Evolutionary conservation across 30 jellyfish, hydroid and myxozoan species (phyloP).

Genomic region (Pseudorhiza aurosa): DNA sequence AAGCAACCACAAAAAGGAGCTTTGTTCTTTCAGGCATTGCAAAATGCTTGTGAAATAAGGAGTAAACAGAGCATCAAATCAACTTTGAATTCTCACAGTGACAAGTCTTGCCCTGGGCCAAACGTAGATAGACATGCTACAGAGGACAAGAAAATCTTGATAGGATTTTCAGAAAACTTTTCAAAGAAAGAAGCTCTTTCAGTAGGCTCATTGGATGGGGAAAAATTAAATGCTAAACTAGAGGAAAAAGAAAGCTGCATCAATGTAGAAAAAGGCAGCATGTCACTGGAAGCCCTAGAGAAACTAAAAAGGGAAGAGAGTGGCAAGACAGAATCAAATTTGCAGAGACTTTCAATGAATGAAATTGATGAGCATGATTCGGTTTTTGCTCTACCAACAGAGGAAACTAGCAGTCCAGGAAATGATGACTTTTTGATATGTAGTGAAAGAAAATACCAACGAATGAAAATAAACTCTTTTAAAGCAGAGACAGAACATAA

Average conservation of each 20-base stretch:
- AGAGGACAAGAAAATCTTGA: no score
- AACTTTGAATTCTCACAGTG: no score
- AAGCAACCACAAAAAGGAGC: conserved; percentile 1
- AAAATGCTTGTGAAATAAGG: neutral
- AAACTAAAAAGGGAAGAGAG: neutral
- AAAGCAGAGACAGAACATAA: neutral
- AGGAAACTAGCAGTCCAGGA: no score
- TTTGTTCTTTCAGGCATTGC: conserved; percentile 4
- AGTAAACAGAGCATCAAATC: neutral
- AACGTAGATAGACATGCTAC: no score
- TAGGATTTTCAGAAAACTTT: no score
- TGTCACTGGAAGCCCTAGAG: neutral
- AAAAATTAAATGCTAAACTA: neutral
- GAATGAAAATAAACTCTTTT: neutral
- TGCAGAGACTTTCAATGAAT: no score
- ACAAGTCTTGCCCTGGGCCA: no score
- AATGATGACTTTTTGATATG: no score
- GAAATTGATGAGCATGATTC: no score
- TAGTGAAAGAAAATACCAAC: no score
- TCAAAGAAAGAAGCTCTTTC: neutral
- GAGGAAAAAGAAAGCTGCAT: neutral
- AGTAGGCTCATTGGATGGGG: neutral
- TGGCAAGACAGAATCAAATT: neutral
- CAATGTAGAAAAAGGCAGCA: neutral
- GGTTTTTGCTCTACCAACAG: no score